Evolutionary conservation across 2,888 invertebrate species (phyloP), one percentile per base, ranked within the genome.

Genomic region (Brenthis hecate): DNA sequence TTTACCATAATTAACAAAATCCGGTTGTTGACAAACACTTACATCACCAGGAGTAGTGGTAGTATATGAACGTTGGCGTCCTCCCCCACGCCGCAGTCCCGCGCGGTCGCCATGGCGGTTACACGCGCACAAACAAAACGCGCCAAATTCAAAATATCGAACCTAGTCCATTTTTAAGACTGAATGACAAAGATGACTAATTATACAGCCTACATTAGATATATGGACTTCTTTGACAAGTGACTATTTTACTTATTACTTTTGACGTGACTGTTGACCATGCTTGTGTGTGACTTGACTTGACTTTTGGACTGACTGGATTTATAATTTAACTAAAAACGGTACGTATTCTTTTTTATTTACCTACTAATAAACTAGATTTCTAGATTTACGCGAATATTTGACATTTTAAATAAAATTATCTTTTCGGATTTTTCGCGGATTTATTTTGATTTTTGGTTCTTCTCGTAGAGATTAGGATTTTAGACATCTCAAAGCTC

Each of bases 41-140:
- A 73, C 80, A 76, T 76, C 75, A 77, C 69, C 13, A 77, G 79
- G 82, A 84, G 91, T 80, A 87, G 91, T 90, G 91, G 91, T 77
- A 87, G 86, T 91, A 91, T 92, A 87, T 90, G 84, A 87, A 73
- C 76, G 79, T 72, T 72, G 67, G 78, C 77, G 48, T 50, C 68
- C 61, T 72, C 77, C 81, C 81, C 81, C 80, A 78, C 80, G 53
- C 72, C 70, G 74, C 88, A 92, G 92, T 92, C 43, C 68, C 76
- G 84, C 87, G 87, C 85, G 77, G 78, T 68, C 87, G 86, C 85
- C 71, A 88, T 89, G 91, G 87, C 86, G 83, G 80, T 76, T 71
- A 80, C 80, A 81, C 89, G 89, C 84, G 77, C 76, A 75, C 80
- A 77, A 75, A 56, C 72, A 54, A 55, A 74, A 69, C 85, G 85